These are phyloP conservation scores for Crematogaster levior DNA, from an alignment of 2,888 invertebrate genomes.

Conservation along the genomic window DNA sequence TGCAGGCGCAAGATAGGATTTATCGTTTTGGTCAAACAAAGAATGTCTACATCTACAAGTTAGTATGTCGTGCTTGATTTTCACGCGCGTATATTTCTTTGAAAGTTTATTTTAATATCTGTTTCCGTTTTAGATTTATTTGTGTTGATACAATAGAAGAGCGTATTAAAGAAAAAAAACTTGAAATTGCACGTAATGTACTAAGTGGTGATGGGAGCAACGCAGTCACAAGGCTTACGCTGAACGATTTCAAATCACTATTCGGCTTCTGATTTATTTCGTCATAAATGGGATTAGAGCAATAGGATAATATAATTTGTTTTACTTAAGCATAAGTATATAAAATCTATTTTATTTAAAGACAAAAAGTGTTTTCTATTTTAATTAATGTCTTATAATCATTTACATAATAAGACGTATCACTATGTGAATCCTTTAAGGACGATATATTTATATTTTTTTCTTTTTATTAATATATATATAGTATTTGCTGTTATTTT, in stretches of 20 bases:
- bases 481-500: too few relatives aligned
- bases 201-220: neutral
- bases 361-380: neutral
- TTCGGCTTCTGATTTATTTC: constrained; percentile 85
- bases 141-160: constrained; percentile 90
- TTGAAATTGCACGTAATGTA: constrained; percentile 89
- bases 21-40: constrained; percentile 96
- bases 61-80: constrained; percentile 86
- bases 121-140: constrained; percentile 90
- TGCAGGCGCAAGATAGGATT: constrained; percentile 97
- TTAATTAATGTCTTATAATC: neutral
- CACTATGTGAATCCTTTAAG: too few relatives aligned
- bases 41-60: constrained; percentile 94
- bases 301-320: neutral
- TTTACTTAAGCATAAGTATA: neutral
- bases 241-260: constrained; percentile 87
- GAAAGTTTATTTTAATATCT: neutral
- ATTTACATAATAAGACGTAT: too few relatives aligned
- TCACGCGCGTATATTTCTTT: neutral
- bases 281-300: too few relatives aligned
- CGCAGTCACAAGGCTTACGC: neutral
- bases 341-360: neutral
- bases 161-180: constrained; percentile 92
- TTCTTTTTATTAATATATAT: too few relatives aligned
- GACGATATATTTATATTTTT: too few relatives aligned